Evolutionary conservation across 2,888 invertebrate species (phyloP), one percentile per base, ranked within the genome.

Genomic region (Watsonalla binaria): DNA sequence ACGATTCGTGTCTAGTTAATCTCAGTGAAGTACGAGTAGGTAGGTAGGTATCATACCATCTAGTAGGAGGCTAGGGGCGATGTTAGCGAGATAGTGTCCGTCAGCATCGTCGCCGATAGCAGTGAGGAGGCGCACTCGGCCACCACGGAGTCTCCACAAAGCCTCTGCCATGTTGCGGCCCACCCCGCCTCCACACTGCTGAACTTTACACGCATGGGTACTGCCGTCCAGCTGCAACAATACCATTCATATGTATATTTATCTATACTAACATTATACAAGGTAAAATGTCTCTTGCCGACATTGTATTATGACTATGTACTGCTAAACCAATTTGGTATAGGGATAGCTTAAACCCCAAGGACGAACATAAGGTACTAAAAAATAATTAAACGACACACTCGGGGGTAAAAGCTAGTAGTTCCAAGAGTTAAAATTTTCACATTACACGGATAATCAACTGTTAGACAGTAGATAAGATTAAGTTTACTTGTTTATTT

Each of bases 121-220:
- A 0, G 97, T 95, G 46, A 98, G 90, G 47, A 98, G 93, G 33
- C 92, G 90, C 51, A 96, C 93, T 46, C 92, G 81, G 0, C 94
- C 92, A 0, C 92, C 92, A 42, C 94, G 94, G 35, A 98, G 90
- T 68, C 95, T 94, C 68, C 92, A 92, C 51, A 99, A 86, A 15
- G 96, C 96, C 70, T 98, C 97, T 1, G 97, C 96, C 53, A 99
- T 92, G 82, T 99, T 99, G 51, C 98, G 92, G 0, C 94, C 99
- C 0, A 99, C 99, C 11, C 99, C 99, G 9, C 99, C 99, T 6
- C 93, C 93, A 54, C 93, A 92, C 69, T 93, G 92, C 48, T 92
- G 87, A 39, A 94, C 93, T 55, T 84, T 81, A 33, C 95, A 94
- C 0, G 86, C 81, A 75, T 96, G 94, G 0, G 96, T 96, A 58